Base-by-base conservation (phyloP, 1,140 invertebrate genomes). In the Bombus picipes region DNA sequence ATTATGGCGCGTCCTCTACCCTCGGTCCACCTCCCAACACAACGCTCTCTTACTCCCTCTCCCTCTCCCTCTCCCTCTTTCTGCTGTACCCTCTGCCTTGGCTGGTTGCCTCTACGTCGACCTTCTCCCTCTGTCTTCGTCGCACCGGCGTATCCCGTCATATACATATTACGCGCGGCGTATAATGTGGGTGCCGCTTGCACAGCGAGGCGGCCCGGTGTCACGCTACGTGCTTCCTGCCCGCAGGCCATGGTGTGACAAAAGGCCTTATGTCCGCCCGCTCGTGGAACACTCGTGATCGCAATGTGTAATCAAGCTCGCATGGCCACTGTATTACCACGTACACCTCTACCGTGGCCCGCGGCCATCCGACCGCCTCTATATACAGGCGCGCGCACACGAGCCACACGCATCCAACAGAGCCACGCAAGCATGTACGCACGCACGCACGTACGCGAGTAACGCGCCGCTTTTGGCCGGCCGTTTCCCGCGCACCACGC, bases 211-310 rank as follows among this genome's bases (percentile, higher is more conserved):
- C 84, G 86, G 89, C 88, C 92, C 90, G 91, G 94, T 94, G 94
- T 95, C 94, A 94, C 94, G 94, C 94, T 94, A 95, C 94, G 94
- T 94, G 94, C 94, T 95, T 95, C 94, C 94, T 95, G 94, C 93
- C 94, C 94, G 93, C 92, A 93, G 92, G 93, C 93, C 93, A 88
- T 91, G 89, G 92, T 91, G 91, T 91, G 92, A 94, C 93, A 94
- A 94, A 94, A 94, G 94, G 93, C 91, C 94, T 92, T 92, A 91
- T 93, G 94, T 94, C 93, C 93, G 89, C 89, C 88, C 88, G 90
- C 92, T 92, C 93, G 93, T 94, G 94, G 92, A 92, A 94, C 90
- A 92, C 92, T 92, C 93, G 94, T 94, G 94, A 94, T 94, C 94
- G 94, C 92, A 94, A 94, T 94, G 93, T 93, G 93, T 94, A 94